Percentiles rank a stretch among this genome's conserved stretches.
Evolutionary conservation across 2,797 vertebrate genomes (phyloP).

Genomic region (Carcharodon carcharias): DNA sequence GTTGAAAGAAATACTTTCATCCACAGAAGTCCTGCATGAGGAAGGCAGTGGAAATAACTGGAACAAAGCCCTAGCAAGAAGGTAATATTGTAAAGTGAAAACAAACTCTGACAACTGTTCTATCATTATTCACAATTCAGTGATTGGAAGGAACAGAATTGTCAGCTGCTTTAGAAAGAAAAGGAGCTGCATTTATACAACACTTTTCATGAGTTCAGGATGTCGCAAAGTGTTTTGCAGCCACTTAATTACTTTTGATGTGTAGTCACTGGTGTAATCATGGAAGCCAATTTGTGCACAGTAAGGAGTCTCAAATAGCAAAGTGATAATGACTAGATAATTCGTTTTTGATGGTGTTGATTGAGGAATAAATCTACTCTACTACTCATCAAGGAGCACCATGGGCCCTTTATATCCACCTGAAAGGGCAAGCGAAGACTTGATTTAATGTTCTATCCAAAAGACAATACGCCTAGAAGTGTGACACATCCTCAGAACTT

Average conservation of each 20-base stretch:
- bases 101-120: neutral
- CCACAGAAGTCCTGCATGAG: neutral
- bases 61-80: neutral
- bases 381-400: neutral
- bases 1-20: neutral
- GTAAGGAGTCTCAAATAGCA: neutral
- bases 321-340: neutral
- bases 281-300: neutral
- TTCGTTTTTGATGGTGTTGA: neutral
- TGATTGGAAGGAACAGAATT: neutral
- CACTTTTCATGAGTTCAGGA: neutral
- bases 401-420: neutral
- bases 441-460: neutral
- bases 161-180: neutral
- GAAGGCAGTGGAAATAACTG: neutral
- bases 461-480: neutral
- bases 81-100: neutral
- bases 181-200: neutral
- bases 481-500: neutral
- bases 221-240: neutral
- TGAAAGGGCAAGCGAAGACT: neutral
- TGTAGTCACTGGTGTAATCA: neutral
- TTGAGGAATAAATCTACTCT: neutral
- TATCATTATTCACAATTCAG: neutral
- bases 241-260: neutral